Conservation (phyloP, 1,140 invertebrate genomes). For the Lepidurus apus region DNA sequence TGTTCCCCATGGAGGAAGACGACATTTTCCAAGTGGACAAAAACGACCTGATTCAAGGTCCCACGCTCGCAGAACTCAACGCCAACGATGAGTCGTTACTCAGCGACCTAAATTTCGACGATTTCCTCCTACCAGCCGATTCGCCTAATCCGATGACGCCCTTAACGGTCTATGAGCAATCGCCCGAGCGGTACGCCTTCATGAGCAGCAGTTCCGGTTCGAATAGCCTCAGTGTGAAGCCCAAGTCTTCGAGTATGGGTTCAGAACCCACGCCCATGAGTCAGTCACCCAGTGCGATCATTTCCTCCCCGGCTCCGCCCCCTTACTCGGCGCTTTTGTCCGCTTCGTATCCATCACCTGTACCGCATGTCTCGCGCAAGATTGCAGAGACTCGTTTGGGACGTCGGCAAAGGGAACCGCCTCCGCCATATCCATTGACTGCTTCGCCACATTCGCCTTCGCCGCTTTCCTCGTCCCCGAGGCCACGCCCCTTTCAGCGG, state of each 20-base stretch:
- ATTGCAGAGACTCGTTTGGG: slow-evolving; percentile 36
- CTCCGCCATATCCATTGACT: slow-evolving; percentile 46
- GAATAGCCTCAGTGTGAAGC: background rate
- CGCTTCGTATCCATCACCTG: background rate
- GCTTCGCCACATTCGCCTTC: slow-evolving; percentile 42
- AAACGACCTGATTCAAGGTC: slow-evolving; percentile 70
- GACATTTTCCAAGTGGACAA: slow-evolving; percentile 86
- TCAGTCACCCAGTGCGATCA: slow-evolving; percentile 34
- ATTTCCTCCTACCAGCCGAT: slow-evolving; percentile 67
- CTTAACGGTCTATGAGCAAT: slow-evolving; percentile 24
- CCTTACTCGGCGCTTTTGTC: background rate
- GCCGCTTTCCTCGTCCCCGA: background rate
- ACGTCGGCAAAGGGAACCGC: slow-evolving; percentile 47
- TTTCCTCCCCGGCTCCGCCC: slow-evolving; percentile 35
- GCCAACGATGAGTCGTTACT: slow-evolving; percentile 70
- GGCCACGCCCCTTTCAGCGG: slow-evolving; percentile 1
- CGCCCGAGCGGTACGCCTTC: slow-evolving; percentile 33
- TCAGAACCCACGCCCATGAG: background rate
- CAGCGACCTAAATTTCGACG: slow-evolving; percentile 78
- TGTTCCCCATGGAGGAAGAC: slow-evolving; percentile 63
- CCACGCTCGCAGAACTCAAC: slow-evolving; percentile 80
- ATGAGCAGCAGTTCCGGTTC: background rate
- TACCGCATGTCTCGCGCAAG: background rate
- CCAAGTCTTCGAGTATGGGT: background rate
- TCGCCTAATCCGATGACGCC: slow-evolving; percentile 36